Evolutionary conservation across 2,113 vertebrate species (phyloP).

Genomic region (Apeltes quadracus): DNA sequence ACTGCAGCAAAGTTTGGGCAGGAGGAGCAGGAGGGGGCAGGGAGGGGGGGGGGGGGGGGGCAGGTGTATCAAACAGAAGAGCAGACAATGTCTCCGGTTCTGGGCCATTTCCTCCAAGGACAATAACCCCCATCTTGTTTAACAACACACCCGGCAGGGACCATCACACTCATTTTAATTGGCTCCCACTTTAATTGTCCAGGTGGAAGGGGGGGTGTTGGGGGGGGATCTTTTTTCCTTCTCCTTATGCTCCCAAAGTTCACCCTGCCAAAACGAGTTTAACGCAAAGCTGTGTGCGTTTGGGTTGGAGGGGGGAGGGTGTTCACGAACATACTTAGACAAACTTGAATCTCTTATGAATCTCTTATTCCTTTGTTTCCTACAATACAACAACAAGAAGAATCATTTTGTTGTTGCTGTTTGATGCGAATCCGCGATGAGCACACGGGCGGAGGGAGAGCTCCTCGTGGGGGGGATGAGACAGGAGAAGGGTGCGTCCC

Average conservation of each 20-base stretch:
- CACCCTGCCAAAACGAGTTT: slow-evolving; percentile 53
- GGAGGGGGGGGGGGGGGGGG: too few species aligned
- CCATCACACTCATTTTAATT: slow-evolving; percentile 90
- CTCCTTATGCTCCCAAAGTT: slow-evolving; percentile 66
- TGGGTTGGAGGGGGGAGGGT: neutral
- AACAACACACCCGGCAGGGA: slow-evolving; percentile 87
- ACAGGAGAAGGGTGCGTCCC: neutral
- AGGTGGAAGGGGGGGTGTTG: too few species aligned
- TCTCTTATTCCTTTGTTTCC: neutral
- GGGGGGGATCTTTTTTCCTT: slow-evolving; percentile 59
- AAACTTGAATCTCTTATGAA: neutral
- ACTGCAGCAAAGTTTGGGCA: slow-evolving; percentile 39
- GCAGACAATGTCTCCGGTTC: slow-evolving; percentile 82
- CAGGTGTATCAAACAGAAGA: slow-evolving; percentile 70
- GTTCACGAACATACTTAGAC: slow-evolving; percentile 6
- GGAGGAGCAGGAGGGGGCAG: slow-evolving; percentile 15
- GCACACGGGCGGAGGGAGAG: too few species aligned
- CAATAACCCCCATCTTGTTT: slow-evolving; percentile 92
- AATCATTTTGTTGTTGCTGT: slow-evolving; percentile 21
- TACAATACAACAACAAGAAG: neutral
- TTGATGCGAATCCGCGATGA: slow-evolving; percentile 63
- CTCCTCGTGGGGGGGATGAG: too few species aligned
- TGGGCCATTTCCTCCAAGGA: slow-evolving; percentile 86
- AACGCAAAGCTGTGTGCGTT: slow-evolving; percentile 6
- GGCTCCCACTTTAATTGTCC: slow-evolving; percentile 86